These are phyloP conservation scores for Microplitis mediator DNA, from an alignment of 1,140 invertebrate species.

Conservation along the genomic window DNA sequence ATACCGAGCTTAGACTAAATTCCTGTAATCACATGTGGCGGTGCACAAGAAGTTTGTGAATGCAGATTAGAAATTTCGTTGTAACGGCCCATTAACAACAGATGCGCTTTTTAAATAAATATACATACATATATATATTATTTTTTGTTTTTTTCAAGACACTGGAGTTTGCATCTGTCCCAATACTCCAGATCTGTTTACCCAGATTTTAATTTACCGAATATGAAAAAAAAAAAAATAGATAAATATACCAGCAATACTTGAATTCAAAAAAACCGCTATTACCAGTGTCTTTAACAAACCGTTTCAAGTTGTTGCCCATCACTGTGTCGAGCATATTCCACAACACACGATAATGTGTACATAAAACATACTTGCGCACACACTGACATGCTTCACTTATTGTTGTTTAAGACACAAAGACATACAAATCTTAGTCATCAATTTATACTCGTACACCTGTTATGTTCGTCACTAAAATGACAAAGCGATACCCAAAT, in stretches of 20 bases:
- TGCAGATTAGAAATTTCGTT: slow-evolving; percentile 8
- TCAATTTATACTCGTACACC: too few species aligned
- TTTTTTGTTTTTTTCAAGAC: neutral
- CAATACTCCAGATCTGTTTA: slow-evolving; percentile 32
- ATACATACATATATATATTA: too few species aligned
- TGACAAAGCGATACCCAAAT: too few species aligned
- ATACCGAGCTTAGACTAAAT: neutral
- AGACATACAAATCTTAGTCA: too few species aligned
- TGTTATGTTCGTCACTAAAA: neutral
- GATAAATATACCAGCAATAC: neutral
- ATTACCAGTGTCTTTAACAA: neutral
- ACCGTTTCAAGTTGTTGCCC: neutral
- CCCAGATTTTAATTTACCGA: slow-evolving; percentile 24
- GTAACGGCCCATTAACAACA: slow-evolving; percentile 3
- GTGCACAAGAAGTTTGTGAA: neutral
- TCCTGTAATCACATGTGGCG: slow-evolving; percentile 2
- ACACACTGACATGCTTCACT: neutral
- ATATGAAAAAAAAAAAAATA: neutral
- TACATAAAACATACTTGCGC: neutral
- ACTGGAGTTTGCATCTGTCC: neutral
- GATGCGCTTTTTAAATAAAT: neutral
- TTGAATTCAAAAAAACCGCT: neutral
- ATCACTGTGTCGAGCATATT: neutral
- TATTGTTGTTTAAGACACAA: too few species aligned
- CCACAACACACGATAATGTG: neutral